Base-by-base conservation (phyloP, 1,140 invertebrate species). In the Drosophila sturtevanti region DNA sequence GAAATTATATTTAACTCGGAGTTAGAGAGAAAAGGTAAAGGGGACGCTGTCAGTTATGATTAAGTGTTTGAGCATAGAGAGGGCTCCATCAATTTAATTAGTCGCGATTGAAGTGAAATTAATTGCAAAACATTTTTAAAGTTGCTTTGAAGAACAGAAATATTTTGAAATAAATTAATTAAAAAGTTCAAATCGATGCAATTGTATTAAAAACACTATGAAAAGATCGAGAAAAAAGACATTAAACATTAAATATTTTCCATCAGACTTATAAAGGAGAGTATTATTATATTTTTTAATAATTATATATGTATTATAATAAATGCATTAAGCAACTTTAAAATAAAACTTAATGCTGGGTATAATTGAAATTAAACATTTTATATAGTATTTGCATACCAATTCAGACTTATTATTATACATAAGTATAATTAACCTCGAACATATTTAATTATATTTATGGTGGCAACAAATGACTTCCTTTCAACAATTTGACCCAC, bases 11-110 rank as follows among this genome's bases (percentile, higher is more conserved):
- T 31, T 31, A 44, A 7, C 38, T 1, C 4, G 2, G 5, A 44
- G 38, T 16, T 4, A 14, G 14, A 9, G 4, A 18, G 16, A 18
- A 18, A 48, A 68, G 35, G 31, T 52, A 14, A 41, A 35, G 24
- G 11, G 51, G 51, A 21, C 35, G 62, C 72, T 63, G 80, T 74
- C 66, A 69, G 69, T 63, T 63, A 41, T 58, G 64, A 61, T 70
- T 72, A 72, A 38, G 64, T 35, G 14, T 66, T 56, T 1, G 14
- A 10, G 18, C 10, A 9, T 3, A 35, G 44, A 38, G 62, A 73
- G 44, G 62, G 62, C 12, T 70, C 48, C 48, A 44, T 71, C 34
- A 75, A 63, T 74, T 52, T 16, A 64, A 51, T 59, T 38, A 51
- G 48, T 16, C 21, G 16, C 41, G 41, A 48, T 48, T 18, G 41